phyloP scores from a whole-genome alignment of 2,113 vertebrate species.

The Hippocampus zosterae region DNA sequence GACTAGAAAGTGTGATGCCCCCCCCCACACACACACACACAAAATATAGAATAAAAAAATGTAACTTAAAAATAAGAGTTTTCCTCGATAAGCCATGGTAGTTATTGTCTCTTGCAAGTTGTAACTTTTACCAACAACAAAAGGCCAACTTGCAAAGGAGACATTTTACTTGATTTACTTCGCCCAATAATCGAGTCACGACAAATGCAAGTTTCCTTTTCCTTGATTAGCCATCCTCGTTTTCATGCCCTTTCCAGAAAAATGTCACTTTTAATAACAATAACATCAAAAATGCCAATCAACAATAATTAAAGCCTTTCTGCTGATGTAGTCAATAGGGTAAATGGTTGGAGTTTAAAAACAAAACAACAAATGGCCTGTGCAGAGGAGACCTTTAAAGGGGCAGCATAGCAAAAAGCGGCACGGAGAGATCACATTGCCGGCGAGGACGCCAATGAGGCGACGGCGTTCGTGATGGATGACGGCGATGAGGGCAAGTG shows the following conservation, averaged over 20 bases:
- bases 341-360: neutral
- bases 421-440: constrained; percentile 51
- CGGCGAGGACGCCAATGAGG: constrained; percentile 27
- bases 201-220: too few relatives aligned
- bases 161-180: too few relatives aligned
- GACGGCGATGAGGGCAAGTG: constrained; percentile 22
- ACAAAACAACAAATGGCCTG: neutral
- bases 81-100: too few relatives aligned
- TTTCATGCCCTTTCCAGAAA: neutral
- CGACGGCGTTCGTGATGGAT: constrained; percentile 48
- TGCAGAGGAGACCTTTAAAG: constrained; percentile 23
- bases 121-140: too few relatives aligned
- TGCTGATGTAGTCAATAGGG: neutral
- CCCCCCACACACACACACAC: too few relatives aligned
- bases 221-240: neutral
- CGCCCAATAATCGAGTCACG: too few relatives aligned
- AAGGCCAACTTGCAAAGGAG: too few relatives aligned
- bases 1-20: too few relatives aligned
- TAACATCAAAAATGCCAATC: neutral
- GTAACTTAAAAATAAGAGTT: too few relatives aligned
- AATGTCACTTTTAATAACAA: neutral
- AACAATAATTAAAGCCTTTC: neutral
- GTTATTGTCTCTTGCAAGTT: too few relatives aligned
- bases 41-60: too few relatives aligned
- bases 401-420: neutral